These are phyloP conservation scores for Gasteruption jaculator DNA, from an alignment of 2,888 invertebrate species.

Conservation along the genomic window DNA sequence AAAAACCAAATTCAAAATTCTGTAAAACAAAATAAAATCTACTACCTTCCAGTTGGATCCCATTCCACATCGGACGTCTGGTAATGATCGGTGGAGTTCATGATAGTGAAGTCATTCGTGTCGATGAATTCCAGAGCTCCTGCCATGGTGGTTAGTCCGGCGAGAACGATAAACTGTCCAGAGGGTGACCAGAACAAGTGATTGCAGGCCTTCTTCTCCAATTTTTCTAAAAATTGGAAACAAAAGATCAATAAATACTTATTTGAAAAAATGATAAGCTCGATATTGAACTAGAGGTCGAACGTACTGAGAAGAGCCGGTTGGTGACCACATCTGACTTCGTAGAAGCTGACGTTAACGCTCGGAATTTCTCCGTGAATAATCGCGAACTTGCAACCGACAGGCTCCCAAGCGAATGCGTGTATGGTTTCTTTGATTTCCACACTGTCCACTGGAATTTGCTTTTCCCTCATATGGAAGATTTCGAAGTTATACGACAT, in stretches of 20 bases:
- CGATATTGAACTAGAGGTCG: constrained; percentile 1
- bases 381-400: constrained; percentile 93
- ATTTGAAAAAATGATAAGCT: background rate
- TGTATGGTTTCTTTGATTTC: constrained; percentile 91
- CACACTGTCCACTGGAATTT: constrained; percentile 95
- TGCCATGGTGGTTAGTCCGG: constrained; percentile 77
- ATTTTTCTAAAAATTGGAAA: constrained; percentile 45
- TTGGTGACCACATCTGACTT: constrained; percentile 84
- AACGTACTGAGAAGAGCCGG: constrained; percentile 83
- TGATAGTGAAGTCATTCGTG: constrained; percentile 91
- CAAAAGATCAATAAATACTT: background rate
- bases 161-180: constrained; percentile 92
- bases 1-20: background rate
- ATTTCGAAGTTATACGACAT: constrained; percentile 99
- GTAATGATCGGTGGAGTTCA: constrained; percentile 92
- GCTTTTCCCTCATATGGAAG: constrained; percentile 96
- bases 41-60: constrained; percentile 93
- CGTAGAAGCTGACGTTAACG: constrained; percentile 87
- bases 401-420: constrained; percentile 98
- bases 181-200: constrained; percentile 94
- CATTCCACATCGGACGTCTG: constrained; percentile 95
- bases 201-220: constrained; percentile 84
- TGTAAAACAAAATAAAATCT: background rate
- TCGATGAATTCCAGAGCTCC: constrained; percentile 94
- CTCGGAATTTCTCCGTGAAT: constrained; percentile 90